Evolutionary conservation across 2,113 vertebrate species (phyloP).

Genomic region (Neolamprologus sp.): DNA sequence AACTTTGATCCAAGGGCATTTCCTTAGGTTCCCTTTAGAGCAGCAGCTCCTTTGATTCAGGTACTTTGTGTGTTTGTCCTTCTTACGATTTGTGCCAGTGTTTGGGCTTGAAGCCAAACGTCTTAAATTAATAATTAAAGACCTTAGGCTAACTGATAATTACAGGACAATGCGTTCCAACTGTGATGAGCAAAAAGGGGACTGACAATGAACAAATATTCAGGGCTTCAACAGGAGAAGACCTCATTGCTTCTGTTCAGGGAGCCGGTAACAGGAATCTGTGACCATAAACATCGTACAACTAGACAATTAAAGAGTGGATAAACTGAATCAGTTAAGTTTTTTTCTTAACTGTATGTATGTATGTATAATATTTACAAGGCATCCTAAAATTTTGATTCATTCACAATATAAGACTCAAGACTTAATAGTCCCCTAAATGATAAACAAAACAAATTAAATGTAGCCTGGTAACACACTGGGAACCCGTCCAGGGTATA

Average conservation of each 20-base stretch:
- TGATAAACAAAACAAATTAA: neutral
- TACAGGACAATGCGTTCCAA: neutral
- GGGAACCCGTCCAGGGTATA: neutral
- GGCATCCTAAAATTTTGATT: accelerated
- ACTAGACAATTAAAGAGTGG: neutral
- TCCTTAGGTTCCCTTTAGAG: neutral
- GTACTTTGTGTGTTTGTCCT: neutral
- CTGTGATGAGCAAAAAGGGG: neutral
- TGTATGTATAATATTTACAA: neutral
- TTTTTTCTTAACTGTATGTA: neutral
- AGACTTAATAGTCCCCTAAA: neutral
- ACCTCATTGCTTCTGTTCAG: neutral
- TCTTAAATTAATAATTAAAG: neutral
- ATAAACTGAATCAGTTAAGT: neutral
- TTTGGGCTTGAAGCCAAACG: neutral
- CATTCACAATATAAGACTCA: neutral
- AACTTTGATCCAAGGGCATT: neutral
- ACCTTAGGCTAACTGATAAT: neutral
- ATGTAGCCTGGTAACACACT: neutral
- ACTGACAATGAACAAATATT: neutral
- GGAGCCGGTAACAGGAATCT: neutral
- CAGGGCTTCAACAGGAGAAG: neutral
- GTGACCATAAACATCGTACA: neutral
- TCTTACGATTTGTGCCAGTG: neutral
- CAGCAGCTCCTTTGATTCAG: neutral